Evolutionary conservation across 1,140 invertebrate species (phyloP).

Genomic region (Asbolus verrucosus): DNA sequence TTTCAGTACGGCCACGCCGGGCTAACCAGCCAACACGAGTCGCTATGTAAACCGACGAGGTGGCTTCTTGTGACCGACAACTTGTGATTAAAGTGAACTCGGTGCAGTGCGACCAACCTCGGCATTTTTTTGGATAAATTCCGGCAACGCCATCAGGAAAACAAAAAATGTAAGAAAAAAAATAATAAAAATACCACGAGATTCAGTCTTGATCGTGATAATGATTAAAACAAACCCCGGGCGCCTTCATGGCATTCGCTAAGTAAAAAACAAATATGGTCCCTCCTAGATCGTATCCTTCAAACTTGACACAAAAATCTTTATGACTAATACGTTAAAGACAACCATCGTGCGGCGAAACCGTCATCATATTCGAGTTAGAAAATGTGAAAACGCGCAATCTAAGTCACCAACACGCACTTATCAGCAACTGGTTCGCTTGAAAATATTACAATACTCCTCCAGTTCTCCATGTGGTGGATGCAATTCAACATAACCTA

Average conservation of each 20-base stretch:
- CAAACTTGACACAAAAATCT: conserved; percentile 4
- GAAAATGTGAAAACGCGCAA: background rate
- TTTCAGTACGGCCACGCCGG: conserved; percentile 43
- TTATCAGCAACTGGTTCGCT: no score
- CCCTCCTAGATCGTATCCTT: background rate
- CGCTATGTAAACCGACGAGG: conserved; percentile 35
- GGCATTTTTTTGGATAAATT: conserved; percentile 7
- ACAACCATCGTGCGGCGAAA: background rate
- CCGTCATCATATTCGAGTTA: no score
- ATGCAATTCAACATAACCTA: conserved; percentile 16
- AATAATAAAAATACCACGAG: conserved; percentile 1
- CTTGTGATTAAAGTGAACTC: conserved; percentile 14
- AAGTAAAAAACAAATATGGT: background rate
- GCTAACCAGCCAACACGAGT: background rate
- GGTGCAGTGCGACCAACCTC: conserved; percentile 9
- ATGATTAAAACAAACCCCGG: no score
- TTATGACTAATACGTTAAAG: background rate
- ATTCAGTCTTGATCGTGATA: no score
- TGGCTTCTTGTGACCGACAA: no score
- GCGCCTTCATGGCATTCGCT: background rate
- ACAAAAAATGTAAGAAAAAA: conserved; percentile 22
- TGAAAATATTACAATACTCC: no score
- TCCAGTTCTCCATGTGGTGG: background rate
- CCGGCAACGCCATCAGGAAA: conserved; percentile 10
- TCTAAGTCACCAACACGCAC: no score